These are phyloP conservation scores for Brachionus asplanchnoidis DNA, from an alignment of 1,140 invertebrate species.

Conservation along the genomic window DNA sequence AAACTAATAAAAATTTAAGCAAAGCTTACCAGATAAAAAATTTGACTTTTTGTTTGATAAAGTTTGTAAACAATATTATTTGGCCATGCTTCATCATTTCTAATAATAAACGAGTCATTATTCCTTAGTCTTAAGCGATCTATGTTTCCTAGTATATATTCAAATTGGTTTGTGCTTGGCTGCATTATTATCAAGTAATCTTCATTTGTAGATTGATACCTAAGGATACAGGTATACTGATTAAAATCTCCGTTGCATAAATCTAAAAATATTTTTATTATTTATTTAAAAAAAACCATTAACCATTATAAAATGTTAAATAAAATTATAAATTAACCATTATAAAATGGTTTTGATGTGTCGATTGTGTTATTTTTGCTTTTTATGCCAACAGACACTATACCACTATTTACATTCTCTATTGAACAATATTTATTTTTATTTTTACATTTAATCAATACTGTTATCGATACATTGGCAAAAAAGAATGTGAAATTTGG, in stretches of 20 bases:
- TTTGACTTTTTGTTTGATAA: neutral
- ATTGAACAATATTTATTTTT: neutral
- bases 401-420: neutral
- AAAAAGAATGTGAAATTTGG: neutral
- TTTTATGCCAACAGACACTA: neutral
- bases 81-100: slow-evolving; percentile 9
- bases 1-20: neutral
- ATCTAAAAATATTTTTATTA: neutral
- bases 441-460: neutral
- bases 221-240: neutral
- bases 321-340: neutral
- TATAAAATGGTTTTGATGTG: neutral
- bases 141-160: neutral
- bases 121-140: neutral
- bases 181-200: neutral
- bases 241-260: slow-evolving; percentile 13
- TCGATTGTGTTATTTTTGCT: neutral
- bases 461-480: neutral
- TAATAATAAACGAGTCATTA: neutral
- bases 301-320: neutral
- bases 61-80: slow-evolving; percentile 15
- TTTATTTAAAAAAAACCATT: no score
- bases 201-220: neutral
- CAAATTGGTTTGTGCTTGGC: neutral
- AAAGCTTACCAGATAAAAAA: slow-evolving; percentile 4